Conservation (phyloP, 1,140 invertebrate species). For the Drosophila repleta region DNA sequence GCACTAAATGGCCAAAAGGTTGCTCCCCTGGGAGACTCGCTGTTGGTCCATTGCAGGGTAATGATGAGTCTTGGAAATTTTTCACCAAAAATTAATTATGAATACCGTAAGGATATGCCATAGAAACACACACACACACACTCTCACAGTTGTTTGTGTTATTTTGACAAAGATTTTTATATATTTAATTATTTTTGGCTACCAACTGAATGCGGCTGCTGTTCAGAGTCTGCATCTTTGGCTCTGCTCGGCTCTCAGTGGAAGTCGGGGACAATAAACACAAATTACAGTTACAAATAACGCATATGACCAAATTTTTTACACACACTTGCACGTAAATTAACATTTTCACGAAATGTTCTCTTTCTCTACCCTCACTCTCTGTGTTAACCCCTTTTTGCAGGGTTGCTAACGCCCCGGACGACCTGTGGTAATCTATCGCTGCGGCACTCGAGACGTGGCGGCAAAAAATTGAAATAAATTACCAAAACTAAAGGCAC, state of each 20-base stretch:
- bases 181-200: conserved; percentile 39
- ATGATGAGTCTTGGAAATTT: conserved; percentile 73
- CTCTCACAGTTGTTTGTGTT: conserved; percentile 40
- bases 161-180: conserved; percentile 54
- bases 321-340: conserved; percentile 15
- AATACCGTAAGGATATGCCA: conserved; percentile 51
- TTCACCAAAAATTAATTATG: conserved; percentile 81
- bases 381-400: conserved; percentile 42
- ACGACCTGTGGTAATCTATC: conserved; percentile 47
- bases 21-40: conserved; percentile 67
- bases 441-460: conserved; percentile 18
- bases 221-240: background rate
- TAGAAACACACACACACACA: conserved; percentile 17
- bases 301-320: conserved; percentile 57
- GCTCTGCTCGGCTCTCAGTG: background rate
- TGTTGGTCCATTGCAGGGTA: conserved; percentile 26
- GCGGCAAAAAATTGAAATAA: conserved; percentile 73
- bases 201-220: background rate
- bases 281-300: conserved; percentile 70
- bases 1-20: conserved; percentile 83
- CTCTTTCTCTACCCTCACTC: background rate
- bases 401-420: conserved; percentile 11
- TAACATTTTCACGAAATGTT: background rate
- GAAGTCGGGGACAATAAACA: conserved; percentile 59
- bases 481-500: conserved; percentile 83